These are phyloP conservation scores for Ectemnius continuus DNA, from an alignment of 2,888 invertebrate species.

Conservation along the genomic window DNA sequence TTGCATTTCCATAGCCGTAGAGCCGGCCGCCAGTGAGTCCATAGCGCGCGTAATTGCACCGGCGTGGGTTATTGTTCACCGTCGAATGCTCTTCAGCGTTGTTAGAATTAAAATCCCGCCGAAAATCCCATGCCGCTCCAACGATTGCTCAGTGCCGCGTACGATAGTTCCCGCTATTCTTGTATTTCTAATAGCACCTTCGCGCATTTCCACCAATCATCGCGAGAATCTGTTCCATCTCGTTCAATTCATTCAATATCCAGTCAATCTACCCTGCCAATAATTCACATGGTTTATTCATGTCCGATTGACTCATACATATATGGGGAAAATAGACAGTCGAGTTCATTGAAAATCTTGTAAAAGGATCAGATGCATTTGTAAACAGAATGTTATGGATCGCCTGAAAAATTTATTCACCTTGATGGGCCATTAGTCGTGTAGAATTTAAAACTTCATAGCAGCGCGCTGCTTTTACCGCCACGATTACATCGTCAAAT, in stretches of 20 bases:
- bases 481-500: too few species aligned
- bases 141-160: conserved; percentile 15
- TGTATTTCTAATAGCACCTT: conserved; percentile 55
- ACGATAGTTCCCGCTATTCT: conserved; percentile 33
- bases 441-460: too few species aligned
- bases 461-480: too few species aligned
- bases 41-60: conserved; percentile 50
- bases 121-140: conserved; percentile 13
- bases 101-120: conserved; percentile 46
- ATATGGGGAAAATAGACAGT: too few species aligned
- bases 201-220: conserved; percentile 31
- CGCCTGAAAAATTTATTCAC: too few species aligned
- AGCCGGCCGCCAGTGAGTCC: conserved; percentile 39
- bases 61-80: conserved; percentile 30
- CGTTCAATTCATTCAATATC: too few species aligned
- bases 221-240: not conserved
- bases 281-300: too few species aligned
- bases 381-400: too few species aligned
- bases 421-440: too few species aligned
- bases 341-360: too few species aligned
- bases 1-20: conserved; percentile 43
- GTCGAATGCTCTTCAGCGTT: conserved; percentile 29
- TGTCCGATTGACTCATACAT: too few species aligned
- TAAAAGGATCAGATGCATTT: too few species aligned
- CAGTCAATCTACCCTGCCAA: not conserved